Percentiles rank a stretch among this genome's conserved stretches.
Evolutionary conservation across 1,140 invertebrate genomes (phyloP).

Genomic region (Rhyacophila brunnea): DNA sequence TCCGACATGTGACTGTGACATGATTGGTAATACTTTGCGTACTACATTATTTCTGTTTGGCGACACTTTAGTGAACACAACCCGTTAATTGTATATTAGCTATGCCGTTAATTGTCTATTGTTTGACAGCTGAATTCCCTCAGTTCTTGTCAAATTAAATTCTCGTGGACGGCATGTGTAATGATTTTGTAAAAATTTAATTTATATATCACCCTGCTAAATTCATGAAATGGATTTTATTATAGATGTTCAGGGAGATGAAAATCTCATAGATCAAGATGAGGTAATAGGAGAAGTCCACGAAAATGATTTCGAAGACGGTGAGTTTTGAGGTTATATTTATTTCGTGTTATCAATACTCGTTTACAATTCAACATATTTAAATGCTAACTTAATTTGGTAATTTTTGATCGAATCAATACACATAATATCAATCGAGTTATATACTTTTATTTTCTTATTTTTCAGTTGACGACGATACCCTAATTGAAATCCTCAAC

Average conservation of each 20-base stretch:
- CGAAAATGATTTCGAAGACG: slow-evolving; percentile 12
- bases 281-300: slow-evolving; percentile 18
- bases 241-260: slow-evolving; percentile 40
- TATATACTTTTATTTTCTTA: background rate
- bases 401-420: background rate
- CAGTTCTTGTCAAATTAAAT: too few relatives aligned
- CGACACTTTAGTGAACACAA: too few relatives aligned
- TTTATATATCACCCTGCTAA: too few relatives aligned
- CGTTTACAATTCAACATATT: background rate
- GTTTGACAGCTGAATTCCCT: too few relatives aligned
- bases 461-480: slow-evolving; percentile 22
- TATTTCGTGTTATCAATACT: slow-evolving; percentile 8
- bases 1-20: too few relatives aligned
- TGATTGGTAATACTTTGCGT: too few relatives aligned
- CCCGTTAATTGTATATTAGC: too few relatives aligned
- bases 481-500: slow-evolving; percentile 11
- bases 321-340: slow-evolving; percentile 26
- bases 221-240: slow-evolving; percentile 40
- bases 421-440: too few relatives aligned
- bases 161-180: too few relatives aligned
- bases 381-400: background rate
- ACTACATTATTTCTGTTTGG: too few relatives aligned
- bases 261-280: slow-evolving; percentile 35
- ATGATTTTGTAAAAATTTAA: too few relatives aligned
- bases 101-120: too few relatives aligned